A percentile compares a stretch with the other conserved stretches of the same genome.
Conservation (phyloP, 2,113 vertebrate species). For the Nanger granti region DNA sequence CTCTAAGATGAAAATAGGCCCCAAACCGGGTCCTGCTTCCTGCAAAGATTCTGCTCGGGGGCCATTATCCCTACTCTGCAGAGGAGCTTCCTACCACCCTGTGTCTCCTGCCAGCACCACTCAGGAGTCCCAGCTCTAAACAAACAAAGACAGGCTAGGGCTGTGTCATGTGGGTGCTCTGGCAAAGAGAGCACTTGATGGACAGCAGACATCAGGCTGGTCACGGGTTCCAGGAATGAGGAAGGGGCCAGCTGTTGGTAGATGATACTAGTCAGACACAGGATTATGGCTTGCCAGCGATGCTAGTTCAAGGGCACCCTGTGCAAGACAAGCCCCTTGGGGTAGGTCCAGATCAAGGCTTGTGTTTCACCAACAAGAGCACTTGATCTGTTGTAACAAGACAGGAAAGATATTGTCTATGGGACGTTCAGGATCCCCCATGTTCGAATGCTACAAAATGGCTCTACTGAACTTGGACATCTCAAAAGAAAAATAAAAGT, state of each 20-base stretch:
- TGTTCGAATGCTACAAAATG: neutral
- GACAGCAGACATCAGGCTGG: accelerated
- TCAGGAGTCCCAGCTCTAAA: neutral
- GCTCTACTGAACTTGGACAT: neutral
- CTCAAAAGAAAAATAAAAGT: neutral
- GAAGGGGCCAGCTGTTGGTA: neutral
- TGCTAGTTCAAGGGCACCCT: neutral
- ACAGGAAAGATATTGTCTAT: neutral
- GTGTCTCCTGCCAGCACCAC: neutral
- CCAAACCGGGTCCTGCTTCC: neutral
- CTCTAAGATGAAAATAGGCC: neutral
- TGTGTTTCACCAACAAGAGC: neutral
- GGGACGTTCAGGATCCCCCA: neutral
- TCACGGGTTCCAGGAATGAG: neutral
- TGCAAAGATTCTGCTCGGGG: neutral
- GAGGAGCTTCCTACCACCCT: neutral
- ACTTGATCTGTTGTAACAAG: neutral
- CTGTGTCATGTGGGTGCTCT: neutral
- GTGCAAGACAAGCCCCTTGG: neutral
- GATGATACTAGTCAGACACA: neutral
- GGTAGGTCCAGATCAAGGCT: neutral
- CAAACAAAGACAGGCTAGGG: neutral
- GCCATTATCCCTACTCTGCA: too few relatives aligned
- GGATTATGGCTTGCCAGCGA: accelerated
- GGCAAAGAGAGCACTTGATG: neutral